These are phyloP conservation scores for Panurus biarmicus DNA, from an alignment of 2,113 vertebrate genomes.

Conservation along the genomic window DNA sequence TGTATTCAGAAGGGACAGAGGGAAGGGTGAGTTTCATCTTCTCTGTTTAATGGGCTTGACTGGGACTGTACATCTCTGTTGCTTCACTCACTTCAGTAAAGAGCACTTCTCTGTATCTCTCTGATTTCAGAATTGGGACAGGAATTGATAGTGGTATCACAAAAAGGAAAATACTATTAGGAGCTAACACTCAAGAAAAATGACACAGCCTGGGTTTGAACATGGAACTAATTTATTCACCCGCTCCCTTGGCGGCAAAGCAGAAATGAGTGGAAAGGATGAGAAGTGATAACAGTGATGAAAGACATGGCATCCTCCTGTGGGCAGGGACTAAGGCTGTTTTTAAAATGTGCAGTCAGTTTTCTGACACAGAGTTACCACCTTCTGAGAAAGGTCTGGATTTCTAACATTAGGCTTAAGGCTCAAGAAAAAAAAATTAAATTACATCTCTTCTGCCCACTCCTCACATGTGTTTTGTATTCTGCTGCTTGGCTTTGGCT, in stretches of 20 bases:
- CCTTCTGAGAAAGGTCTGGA: neutral
- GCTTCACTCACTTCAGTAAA: neutral
- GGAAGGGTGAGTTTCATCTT: neutral
- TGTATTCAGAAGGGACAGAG: neutral
- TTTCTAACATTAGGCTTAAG: neutral
- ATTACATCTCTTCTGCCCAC: neutral
- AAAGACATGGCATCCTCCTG: neutral
- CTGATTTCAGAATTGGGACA: neutral
- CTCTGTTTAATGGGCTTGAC: neutral
- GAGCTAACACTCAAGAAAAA: neutral
- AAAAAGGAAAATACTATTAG: neutral
- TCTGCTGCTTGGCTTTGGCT: neutral
- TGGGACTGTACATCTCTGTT: neutral
- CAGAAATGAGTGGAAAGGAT: neutral
- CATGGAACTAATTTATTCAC: conserved; percentile 1
- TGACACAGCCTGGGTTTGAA: neutral
- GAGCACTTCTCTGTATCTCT: neutral
- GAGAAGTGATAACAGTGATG: neutral
- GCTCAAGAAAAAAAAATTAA: neutral
- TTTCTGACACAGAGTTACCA: neutral
- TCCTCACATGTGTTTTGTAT: neutral
- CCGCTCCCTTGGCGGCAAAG: neutral
- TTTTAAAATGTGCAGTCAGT: neutral
- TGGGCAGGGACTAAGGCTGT: neutral
- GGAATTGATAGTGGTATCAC: neutral